phyloP scores from a whole-genome alignment of 2,797 vertebrate genomes.

The Dendrocincla fuliginosa region DNA sequence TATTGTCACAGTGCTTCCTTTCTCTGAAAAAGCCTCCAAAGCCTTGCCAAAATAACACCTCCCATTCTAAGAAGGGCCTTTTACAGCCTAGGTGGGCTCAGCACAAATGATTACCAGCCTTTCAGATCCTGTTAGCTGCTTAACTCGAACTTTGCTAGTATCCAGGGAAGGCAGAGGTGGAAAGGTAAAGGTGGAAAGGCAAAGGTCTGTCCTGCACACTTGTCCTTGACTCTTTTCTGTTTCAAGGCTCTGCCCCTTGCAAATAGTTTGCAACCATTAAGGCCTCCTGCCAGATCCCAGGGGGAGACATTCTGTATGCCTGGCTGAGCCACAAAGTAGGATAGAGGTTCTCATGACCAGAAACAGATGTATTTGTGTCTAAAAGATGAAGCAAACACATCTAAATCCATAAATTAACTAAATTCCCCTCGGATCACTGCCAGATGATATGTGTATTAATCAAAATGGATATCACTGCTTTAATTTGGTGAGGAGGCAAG shows the following conservation, averaged over 20 bases:
- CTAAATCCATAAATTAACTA: conserved; percentile 17
- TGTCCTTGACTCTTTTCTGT: not conserved
- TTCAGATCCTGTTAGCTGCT: not conserved
- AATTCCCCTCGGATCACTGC: not conserved
- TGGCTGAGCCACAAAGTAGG: not conserved
- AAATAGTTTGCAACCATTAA: not conserved
- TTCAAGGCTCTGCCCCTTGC: not conserved
- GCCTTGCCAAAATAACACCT: not conserved
- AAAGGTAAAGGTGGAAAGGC: not conserved
- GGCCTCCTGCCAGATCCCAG: not conserved
- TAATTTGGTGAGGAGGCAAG: not conserved
- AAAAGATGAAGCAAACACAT: conserved; percentile 10
- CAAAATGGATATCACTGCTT: not conserved
- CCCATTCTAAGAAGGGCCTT: not conserved
- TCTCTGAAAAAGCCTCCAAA: not conserved
- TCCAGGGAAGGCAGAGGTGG: not conserved
- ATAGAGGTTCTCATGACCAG: not conserved
- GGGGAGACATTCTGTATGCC: not conserved
- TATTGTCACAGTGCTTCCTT: not conserved
- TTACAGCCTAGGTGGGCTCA: not conserved
- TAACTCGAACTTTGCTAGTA: not conserved
- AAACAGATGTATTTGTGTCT: not conserved
- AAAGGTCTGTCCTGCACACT: not conserved
- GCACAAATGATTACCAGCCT: not conserved
- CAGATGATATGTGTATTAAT: not conserved